Percentiles rank a stretch among this genome's conserved stretches.
Evolutionary conservation across 1,140 invertebrate genomes (phyloP).

Genomic region (Drosophila burlai): DNA sequence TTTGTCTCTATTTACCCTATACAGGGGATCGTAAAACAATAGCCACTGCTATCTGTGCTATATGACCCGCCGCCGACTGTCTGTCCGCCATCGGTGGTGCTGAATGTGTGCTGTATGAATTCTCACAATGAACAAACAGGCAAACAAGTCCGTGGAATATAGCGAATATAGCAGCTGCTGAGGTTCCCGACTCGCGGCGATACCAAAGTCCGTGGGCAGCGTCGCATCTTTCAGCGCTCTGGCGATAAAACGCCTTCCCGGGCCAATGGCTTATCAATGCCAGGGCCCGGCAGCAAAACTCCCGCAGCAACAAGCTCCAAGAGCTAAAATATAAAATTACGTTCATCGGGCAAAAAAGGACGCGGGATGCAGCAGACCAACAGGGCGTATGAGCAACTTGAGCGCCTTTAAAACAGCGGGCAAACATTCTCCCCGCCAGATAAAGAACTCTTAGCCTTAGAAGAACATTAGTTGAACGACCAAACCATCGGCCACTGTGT

Average conservation of each 20-base stretch:
- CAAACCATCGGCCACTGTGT: slow-evolving; percentile 30
- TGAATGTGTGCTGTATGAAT: slow-evolving; percentile 64
- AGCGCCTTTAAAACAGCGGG: slow-evolving; percentile 51
- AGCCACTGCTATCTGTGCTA: slow-evolving; percentile 67
- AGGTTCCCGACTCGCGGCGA: slow-evolving; percentile 70
- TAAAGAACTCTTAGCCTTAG: slow-evolving; percentile 57
- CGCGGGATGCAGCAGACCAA: slow-evolving; percentile 9
- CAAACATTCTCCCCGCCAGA: slow-evolving; percentile 48
- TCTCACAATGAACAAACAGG: slow-evolving; percentile 72
- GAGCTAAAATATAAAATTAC: slow-evolving; percentile 61
- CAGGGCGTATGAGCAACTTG: slow-evolving; percentile 61
- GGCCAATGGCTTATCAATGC: slow-evolving; percentile 78
- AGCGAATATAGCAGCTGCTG: slow-evolving; percentile 55
- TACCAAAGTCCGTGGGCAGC: slow-evolving; percentile 38
- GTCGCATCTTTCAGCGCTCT: slow-evolving; percentile 55
- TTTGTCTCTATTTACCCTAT: slow-evolving; percentile 64
- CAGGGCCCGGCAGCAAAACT: slow-evolving; percentile 45
- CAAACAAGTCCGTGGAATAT: slow-evolving; percentile 51
- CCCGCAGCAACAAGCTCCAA: slow-evolving; percentile 48
- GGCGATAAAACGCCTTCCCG: slow-evolving; percentile 65
- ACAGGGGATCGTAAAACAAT: slow-evolving; percentile 78
- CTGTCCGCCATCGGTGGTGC: slow-evolving; percentile 38
- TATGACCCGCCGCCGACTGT: slow-evolving; percentile 51
- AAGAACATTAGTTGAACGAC: slow-evolving; percentile 67
- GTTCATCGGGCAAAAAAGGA: slow-evolving; percentile 51